phyloP scores from a whole-genome alignment of 2,797 vertebrate genomes.

The Xiphorhynchus erythropygius region DNA sequence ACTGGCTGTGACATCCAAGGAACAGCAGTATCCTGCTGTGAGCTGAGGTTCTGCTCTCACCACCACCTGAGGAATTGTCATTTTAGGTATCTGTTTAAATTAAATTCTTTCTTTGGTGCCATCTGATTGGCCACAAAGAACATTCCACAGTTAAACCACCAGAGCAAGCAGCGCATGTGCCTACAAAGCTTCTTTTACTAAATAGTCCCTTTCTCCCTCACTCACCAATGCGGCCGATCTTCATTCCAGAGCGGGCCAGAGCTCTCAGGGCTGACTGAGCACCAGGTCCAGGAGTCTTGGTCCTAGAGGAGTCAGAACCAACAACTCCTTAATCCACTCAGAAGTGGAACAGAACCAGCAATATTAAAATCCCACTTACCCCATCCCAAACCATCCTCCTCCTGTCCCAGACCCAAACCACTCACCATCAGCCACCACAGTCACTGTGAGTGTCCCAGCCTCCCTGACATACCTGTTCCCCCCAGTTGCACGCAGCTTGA shows the following conservation, averaged over 20 bases:
- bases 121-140: not conserved
- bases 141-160: too few relatives aligned
- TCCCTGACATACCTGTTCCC: conserved; percentile 86
- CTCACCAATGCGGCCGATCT: conserved; percentile 96
- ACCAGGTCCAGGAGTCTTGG: conserved; percentile 96
- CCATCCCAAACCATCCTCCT: not conserved
- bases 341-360: not conserved
- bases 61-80: not conserved
- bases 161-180: rapidly evolving
- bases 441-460: not conserved
- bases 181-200: not conserved
- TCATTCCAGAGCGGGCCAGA: conserved; percentile 96
- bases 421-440: not conserved
- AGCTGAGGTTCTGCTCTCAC: not conserved
- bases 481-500: conserved; percentile 94
- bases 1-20: rapidly evolving
- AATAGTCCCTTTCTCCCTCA: not conserved
- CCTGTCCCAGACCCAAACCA: not conserved
- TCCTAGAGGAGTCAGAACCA: conserved; percentile 75
- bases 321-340: not conserved
- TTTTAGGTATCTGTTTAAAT: not conserved
- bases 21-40: not conserved
- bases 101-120: not conserved
- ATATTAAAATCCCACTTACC: not conserved
- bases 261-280: conserved; percentile 97